These are phyloP conservation scores for Cirrhinus molitorella DNA, from an alignment of 2,797 vertebrate genomes.

Conservation along the genomic window DNA sequence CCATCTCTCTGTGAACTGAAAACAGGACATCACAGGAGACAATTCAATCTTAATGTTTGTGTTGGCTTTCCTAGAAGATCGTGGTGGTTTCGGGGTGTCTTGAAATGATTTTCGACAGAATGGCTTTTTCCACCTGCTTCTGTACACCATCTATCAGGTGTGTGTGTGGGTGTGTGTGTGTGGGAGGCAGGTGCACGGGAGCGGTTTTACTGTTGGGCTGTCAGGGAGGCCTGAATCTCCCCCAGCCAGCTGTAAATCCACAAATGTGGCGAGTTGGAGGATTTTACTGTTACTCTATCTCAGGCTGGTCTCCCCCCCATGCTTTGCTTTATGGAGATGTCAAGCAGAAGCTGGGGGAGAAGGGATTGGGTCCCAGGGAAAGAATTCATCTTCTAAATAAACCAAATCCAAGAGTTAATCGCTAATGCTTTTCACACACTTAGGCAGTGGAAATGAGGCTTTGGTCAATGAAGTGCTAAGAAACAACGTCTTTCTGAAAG, in stretches of 20 bases:
- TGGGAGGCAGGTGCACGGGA: slow-evolving; percentile 53
- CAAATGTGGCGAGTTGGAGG: slow-evolving; percentile 68
- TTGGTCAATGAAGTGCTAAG: slow-evolving; percentile 47
- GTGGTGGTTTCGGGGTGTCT: background rate
- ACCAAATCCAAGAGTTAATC: slow-evolving; percentile 66
- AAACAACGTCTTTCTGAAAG: slow-evolving; percentile 3
- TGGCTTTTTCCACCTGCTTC: slow-evolving; percentile 21
- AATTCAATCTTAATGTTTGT: slow-evolving; percentile 14
- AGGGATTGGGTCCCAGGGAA: slow-evolving; percentile 61
- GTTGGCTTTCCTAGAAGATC: slow-evolving; percentile 1
- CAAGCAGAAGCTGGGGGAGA: slow-evolving; percentile 59
- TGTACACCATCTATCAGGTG: slow-evolving; percentile 15
- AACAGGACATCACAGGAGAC: slow-evolving; percentile 24
- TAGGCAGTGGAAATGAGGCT: slow-evolving; percentile 36
- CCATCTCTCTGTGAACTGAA: slow-evolving; percentile 12
- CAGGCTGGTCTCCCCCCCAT: slow-evolving; percentile 57
- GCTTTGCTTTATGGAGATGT: slow-evolving; percentile 69
- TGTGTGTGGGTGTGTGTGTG: slow-evolving; percentile 33
- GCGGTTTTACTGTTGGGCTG: slow-evolving; percentile 22
- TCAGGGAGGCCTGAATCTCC: slow-evolving; percentile 42
- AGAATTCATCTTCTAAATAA: slow-evolving; percentile 69
- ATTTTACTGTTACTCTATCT: slow-evolving; percentile 66
- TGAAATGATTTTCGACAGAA: background rate
- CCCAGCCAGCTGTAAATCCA: slow-evolving; percentile 68
- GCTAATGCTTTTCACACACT: slow-evolving; percentile 65